Evolutionary conservation across 2,113 vertebrate species (phyloP), one percentile per base, ranked within the genome.

Genomic region (Phrynosoma blainvillii): DNA sequence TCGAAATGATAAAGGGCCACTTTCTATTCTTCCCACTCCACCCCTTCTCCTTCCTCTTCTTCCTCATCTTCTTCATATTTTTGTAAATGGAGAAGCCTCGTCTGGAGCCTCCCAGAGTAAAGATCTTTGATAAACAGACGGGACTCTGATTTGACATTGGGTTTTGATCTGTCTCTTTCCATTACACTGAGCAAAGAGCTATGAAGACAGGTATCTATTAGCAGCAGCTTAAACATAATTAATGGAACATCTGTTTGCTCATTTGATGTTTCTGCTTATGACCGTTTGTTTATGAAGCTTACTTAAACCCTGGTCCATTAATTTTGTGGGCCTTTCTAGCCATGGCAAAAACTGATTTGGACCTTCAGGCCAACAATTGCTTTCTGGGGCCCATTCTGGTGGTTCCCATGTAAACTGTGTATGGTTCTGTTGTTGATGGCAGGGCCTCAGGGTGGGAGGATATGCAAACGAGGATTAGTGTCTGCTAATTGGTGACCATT

Each of bases 41-140:
- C 14, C 14, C 4, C 14, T 62, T 14, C 56, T 81, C 32, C 56
- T 36, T 40, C 10, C 23, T n/a, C 21, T 36, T 27, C 27, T 71
- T 71, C 18, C 18, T 62, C 59, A 8, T 40, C 74, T 6, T 76
- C 74, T 40, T 76, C 6, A 47, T 47, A 4, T 21, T 76, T 32
- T 18, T 21, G 16, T 11, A 84, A 40, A 84, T 36, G 0, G 84
- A 94, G 90, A 86, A 54, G 21, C 76, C 70, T 89, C 1, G 79
- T 90, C 86, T 27, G 13, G 62, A 23, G 5, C 74, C 91, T 84
- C 85, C 78, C 3, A 3, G 10, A 82, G 82, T 71, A 82, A 88
- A 74, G 84, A 90, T 79, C n/a, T 86, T 92, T 92, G 86, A 94
- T 90, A 90, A 90, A 93, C 92, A 62, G n/a, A 32, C 42, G 65